A percentile compares a stretch with the other conserved stretches of the same genome.
phyloP scores from a whole-genome alignment of 2,888 invertebrate genomes.

The Conops quadrifasciatus region DNA sequence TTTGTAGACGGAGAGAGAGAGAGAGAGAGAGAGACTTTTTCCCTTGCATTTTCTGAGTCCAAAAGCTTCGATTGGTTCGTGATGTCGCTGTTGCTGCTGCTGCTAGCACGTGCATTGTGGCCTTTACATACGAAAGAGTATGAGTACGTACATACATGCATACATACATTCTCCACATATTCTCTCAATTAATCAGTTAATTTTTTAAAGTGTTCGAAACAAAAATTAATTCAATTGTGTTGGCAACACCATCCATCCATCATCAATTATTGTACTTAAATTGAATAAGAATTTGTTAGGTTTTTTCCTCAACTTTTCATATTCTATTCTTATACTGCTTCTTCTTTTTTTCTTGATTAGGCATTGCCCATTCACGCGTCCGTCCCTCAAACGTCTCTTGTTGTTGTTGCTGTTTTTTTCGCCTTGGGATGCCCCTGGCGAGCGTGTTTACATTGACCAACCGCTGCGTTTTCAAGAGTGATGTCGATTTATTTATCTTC shows the following conservation, averaged over 20 bases:
- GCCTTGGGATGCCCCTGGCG: neutral
- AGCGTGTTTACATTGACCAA: slow-evolving; percentile 17
- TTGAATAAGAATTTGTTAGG: slow-evolving; percentile 13
- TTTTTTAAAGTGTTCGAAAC: slow-evolving; percentile 25
- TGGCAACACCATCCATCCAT: slow-evolving; percentile 37
- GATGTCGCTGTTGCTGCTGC: neutral
- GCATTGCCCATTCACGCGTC: neutral
- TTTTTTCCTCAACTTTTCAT: neutral
- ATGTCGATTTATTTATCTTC: slow-evolving; percentile 38
- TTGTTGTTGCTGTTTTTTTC: neutral
- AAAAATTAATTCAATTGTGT: slow-evolving; percentile 14
- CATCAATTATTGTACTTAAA: slow-evolving; percentile 36
- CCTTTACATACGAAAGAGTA: neutral
- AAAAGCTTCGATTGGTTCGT: too few species aligned
- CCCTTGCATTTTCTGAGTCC: too few species aligned
- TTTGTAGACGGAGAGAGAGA: too few species aligned
- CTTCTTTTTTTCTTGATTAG: neutral
- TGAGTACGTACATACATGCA: neutral
- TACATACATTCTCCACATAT: too few species aligned
- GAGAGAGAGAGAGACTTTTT: too few species aligned
- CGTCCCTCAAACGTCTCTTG: neutral
- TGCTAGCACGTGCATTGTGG: neutral
- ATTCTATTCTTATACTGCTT: neutral
- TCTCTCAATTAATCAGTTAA: too few species aligned
- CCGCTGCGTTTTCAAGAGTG: slow-evolving; percentile 26